Base-by-base conservation (phyloP, 2,113 vertebrate genomes). In the Abramis brama region DNA sequence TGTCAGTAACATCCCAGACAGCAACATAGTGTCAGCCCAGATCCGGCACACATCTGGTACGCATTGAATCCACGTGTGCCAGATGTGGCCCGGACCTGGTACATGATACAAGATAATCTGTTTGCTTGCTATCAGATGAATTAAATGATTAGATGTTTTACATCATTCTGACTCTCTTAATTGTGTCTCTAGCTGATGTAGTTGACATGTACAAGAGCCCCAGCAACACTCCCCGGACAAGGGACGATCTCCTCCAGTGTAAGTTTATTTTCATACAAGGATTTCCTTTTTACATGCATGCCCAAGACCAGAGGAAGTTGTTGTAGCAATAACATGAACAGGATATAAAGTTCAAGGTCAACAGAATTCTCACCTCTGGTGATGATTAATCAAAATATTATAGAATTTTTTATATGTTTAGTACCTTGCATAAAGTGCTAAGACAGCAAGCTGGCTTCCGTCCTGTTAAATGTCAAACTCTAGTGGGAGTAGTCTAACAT, bases 171-270 rank as follows among this genome's bases (percentile, higher is more conserved):
- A 21, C 39, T 75, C n/a, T 82, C 68, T 79, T 43, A 79, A 64
- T 83, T 83, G 27, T 86, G 17, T 88, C 70, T 79, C 77, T 70
- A 91, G 88, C 64, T 77, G 93, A 94, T 3, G 95, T 94, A 85
- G 91, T 89, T n/a, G 77, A 82, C 19, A 1, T 94, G 80, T 94
- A 94, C 92, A 95, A 92, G 88, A 85, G 92, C 0, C 85, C 78
- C 80, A 68, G 83, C 64, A 6, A 71, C 92, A 0, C 94, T 12
- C 92, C 94, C 39, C 91, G 92, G 76, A 57, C 91, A 88, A 91
- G 94, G 62, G 94, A 95, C 0, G 95, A 96, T 17, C 94, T 96
- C 89, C 81, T 95, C 80, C 93, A 87, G 93, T 95, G 95, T 96
- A 92, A 93, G 95, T 94, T 77, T 84, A 10, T 3, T 50, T 64